Percentiles rank a stretch among this genome's conserved stretches.
Evolutionary conservation across 2,888 invertebrate species (phyloP).

Genomic region (Dasypolia templi): DNA sequence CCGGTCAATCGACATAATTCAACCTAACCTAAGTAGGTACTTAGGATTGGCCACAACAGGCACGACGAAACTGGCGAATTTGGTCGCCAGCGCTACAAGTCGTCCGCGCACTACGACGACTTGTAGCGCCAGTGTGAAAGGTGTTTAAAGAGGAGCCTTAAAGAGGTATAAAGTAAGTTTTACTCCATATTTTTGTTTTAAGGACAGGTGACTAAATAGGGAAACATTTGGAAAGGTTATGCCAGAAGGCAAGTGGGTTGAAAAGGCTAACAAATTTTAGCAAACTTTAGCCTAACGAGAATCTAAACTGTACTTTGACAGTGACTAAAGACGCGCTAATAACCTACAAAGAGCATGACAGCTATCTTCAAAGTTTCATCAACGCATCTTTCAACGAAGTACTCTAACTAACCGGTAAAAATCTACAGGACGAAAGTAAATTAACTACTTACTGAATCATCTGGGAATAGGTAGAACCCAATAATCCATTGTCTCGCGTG

Average conservation of each 20-base stretch:
- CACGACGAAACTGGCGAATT: too few relatives aligned
- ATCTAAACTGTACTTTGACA: not conserved
- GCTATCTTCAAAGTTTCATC: not conserved
- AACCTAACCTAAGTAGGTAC: too few relatives aligned
- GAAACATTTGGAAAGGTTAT: not conserved
- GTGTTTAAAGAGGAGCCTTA: too few relatives aligned
- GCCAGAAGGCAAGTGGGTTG: not conserved
- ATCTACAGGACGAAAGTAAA: not conserved
- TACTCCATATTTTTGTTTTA: not conserved
- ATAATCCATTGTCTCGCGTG: not conserved
- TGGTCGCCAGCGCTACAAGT: too few relatives aligned
- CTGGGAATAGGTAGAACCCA: not conserved
- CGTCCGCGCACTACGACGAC: too few relatives aligned
- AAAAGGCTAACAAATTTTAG: not conserved
- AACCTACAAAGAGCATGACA: not conserved
- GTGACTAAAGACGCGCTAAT: not conserved
- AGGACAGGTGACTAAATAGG: not conserved
- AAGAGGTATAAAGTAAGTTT: not conserved
- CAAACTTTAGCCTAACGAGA: not conserved
- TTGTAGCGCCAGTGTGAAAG: too few relatives aligned
- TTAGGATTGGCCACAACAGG: too few relatives aligned
- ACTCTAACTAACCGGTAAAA: not conserved
- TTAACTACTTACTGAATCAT: too few relatives aligned
- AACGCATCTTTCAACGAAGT: not conserved
- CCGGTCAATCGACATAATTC: too few relatives aligned